Conservation (phyloP, 2,888 invertebrate species). For the Seira musarum region DNA sequence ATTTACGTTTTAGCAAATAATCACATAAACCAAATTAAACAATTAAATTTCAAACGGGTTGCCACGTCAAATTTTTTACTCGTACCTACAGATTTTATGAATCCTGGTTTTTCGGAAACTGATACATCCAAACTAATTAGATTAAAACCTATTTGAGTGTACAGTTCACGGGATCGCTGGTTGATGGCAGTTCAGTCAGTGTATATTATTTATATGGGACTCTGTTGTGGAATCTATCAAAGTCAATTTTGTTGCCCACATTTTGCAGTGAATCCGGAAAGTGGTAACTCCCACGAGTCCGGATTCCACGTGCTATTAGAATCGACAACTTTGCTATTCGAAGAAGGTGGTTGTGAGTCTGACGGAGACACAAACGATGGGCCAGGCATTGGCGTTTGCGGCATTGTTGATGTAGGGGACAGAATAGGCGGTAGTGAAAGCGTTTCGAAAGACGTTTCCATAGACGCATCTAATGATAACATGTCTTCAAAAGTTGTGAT, state of each 20-base stretch:
- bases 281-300: constrained; percentile 33
- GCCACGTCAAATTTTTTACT: no score
- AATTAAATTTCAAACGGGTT: no score
- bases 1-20: no score
- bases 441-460: constrained; percentile 18
- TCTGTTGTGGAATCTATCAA: no score
- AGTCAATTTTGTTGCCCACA: constrained; percentile 34
- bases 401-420: constrained; percentile 36
- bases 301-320: constrained; percentile 33
- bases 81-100: no score
- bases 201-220: no score
- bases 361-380: not conserved
- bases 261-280: constrained; percentile 41
- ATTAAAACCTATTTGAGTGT: no score
- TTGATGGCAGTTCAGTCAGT: no score
- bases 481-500: constrained; percentile 35
- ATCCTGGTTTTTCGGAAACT: no score
- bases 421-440: constrained; percentile 30
- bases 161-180: no score
- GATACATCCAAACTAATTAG: no score
- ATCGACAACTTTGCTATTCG: not conserved
- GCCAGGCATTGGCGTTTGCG: constrained; percentile 33
- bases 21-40: no score
- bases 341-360: not conserved
- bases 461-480: constrained; percentile 29